Percentiles rank a stretch among this genome's conserved stretches.
These are phyloP conservation scores for Gasterosteus nipponicus DNA, from an alignment of 2,113 vertebrate species.

Conservation along the genomic window DNA sequence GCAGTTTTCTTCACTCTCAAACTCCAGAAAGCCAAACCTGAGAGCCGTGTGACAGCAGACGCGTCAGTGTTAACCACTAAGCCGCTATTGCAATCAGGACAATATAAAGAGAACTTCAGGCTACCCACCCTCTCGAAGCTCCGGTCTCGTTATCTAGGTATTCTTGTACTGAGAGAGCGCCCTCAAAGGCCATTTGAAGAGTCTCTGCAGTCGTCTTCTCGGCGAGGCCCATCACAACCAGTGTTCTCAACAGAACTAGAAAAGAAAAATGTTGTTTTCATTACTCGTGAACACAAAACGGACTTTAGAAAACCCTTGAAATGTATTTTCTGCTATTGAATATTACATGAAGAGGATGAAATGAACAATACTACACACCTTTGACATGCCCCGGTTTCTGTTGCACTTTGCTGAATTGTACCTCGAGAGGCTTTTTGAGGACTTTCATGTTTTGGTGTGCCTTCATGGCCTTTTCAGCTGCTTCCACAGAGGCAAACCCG, in stretches of 20 bases:
- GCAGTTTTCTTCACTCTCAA: conserved; percentile 87
- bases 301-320: neutral
- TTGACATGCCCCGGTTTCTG: conserved; percentile 11
- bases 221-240: conserved; percentile 89
- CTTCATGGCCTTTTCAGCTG: conserved; percentile 88
- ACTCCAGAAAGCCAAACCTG: conserved; percentile 95
- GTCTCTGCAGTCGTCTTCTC: conserved; percentile 91
- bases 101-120: neutral
- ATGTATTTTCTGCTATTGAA: neutral
- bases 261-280: neutral
- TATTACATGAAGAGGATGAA: neutral
- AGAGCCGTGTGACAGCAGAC: neutral
- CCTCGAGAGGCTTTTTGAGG: conserved; percentile 80
- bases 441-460: conserved; percentile 84
- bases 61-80: neutral
- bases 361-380: conserved; percentile 13
- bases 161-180: conserved; percentile 85
- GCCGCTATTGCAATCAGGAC: neutral
- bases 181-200: conserved; percentile 88
- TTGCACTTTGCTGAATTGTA: conserved; percentile 79
- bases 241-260: conserved; percentile 85
- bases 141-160: conserved; percentile 87
- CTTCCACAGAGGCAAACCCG: conserved; percentile 84
- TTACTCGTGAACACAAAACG: neutral
- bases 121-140: conserved; percentile 86